These are phyloP conservation scores for Panagrolaimus sp. DNA, from an alignment of 1,140 invertebrate species.

Conservation along the genomic window DNA sequence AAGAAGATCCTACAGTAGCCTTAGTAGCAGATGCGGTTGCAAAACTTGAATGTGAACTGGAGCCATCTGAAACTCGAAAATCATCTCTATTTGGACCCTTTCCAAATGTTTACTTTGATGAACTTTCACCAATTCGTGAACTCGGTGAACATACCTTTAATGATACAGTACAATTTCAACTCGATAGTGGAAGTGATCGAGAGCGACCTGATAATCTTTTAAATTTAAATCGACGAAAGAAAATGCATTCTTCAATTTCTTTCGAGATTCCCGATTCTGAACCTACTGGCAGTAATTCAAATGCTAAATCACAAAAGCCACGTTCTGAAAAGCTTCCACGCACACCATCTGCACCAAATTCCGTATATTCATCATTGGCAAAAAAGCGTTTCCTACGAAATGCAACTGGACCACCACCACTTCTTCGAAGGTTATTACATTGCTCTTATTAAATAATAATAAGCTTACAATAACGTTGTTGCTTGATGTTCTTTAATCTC, in stretches of 20 bases:
- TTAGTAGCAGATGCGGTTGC: constrained; percentile 5
- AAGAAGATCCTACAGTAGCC: neutral
- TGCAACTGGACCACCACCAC: neutral
- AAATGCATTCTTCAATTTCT: too few relatives aligned
- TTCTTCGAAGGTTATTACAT: constrained; percentile 1
- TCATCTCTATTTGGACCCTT: neutral
- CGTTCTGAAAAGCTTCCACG: neutral
- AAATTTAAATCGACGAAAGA: too few relatives aligned
- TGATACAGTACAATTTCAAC: neutral
- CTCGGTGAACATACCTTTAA: constrained; percentile 13
- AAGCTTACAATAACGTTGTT: neutral
- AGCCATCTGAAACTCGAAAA: too few relatives aligned
- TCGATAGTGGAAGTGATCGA: neutral
- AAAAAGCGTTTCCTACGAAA: neutral
- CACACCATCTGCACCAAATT: neutral
- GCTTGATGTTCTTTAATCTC: neutral
- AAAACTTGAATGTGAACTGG: neutral
- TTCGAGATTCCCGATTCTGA: too few relatives aligned
- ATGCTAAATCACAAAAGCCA: too few relatives aligned
- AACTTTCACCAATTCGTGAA: constrained; percentile 28
- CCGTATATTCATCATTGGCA: neutral
- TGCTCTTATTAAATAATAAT: too few relatives aligned
- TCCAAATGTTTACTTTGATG: constrained; percentile 18
- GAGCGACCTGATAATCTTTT: neutral
- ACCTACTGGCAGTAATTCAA: too few relatives aligned